Conservation (phyloP, 2,797 vertebrate genomes). For the Schizopygopsis malacanthus region DNA sequence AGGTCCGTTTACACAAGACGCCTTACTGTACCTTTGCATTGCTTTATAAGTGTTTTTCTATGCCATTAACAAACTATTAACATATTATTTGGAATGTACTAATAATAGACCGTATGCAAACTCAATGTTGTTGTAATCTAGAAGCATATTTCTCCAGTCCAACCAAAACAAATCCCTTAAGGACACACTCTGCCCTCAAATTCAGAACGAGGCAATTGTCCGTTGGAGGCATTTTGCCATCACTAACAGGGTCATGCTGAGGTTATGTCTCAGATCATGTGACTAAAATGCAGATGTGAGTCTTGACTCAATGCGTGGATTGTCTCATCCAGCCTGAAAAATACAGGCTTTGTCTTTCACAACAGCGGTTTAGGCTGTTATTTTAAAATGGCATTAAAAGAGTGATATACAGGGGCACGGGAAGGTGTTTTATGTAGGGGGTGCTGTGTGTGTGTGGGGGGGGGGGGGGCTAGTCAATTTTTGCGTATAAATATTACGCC, state of each 20-base stretch:
- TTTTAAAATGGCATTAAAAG: background rate
- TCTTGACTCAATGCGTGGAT: constrained; percentile 39
- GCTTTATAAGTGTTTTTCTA: too few relatives aligned
- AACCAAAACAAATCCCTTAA: background rate
- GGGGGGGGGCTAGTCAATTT: too few relatives aligned
- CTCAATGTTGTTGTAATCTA: too few relatives aligned
- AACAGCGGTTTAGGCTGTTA: constrained; percentile 39
- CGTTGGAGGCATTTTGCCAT: constrained; percentile 46
- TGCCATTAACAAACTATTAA: too few relatives aligned
- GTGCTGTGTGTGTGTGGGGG: too few relatives aligned
- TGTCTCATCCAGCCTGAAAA: constrained; percentile 54
- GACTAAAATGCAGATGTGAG: constrained; percentile 39
- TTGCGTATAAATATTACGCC: too few relatives aligned
- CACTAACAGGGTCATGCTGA: constrained; percentile 64
- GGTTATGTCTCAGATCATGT: constrained; percentile 60
- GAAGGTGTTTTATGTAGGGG: too few relatives aligned
- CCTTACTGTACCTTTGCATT: too few relatives aligned
- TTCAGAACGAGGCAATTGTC: constrained; percentile 34
- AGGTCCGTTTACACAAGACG: too few relatives aligned
- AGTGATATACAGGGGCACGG: too few relatives aligned
- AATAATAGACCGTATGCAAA: background rate
- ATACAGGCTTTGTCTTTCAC: constrained; percentile 59
- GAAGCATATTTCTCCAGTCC: background rate
- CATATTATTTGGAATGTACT: too few relatives aligned
- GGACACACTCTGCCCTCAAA: background rate